A percentile compares a stretch with the other conserved stretches of the same genome.
Conservation (phyloP, 2,797 vertebrate species). For the Coilia nasus region DNA sequence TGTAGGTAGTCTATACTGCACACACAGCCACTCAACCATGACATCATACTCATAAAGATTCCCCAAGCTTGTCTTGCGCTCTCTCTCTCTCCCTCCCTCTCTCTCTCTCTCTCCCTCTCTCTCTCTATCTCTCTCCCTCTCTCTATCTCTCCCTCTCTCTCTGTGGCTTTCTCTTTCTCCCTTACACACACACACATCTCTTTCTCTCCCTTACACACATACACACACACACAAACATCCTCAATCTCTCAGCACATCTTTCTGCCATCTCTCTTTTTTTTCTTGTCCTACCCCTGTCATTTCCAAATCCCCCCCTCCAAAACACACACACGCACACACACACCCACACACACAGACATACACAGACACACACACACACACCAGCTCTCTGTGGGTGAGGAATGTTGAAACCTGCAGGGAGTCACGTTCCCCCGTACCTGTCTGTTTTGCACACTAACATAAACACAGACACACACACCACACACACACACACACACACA, state of each 20-base stretch:
- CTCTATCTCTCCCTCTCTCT: no score
- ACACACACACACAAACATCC: not conserved
- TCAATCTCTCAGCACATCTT: constrained; percentile 11
- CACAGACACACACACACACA: no score
- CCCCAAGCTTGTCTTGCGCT: not conserved
- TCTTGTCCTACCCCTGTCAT: not conserved
- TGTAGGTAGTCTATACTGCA: not conserved
- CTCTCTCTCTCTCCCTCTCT: no score
- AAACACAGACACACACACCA: not conserved
- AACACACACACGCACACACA: no score
- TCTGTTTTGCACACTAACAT: constrained; percentile 41
- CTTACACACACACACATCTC: not conserved
- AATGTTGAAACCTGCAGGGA: constrained; percentile 13
- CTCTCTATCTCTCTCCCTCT: no score
- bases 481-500: constrained; percentile 9
- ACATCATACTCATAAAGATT: constrained; percentile 1
- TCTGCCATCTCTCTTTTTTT: not conserved
- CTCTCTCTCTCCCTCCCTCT: no score
- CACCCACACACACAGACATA: no score
- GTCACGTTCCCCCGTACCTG: constrained; percentile 14
- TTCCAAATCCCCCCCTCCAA: no score
- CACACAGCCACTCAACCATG: not conserved
- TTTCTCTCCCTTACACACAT: not conserved
- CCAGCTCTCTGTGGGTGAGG: not conserved
- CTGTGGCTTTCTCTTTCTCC: no score